These are phyloP conservation scores for Chrysogorgia sp. DNA, from an alignment of 92 coral and sea anemone genomes.

Conservation along the genomic window DNA sequence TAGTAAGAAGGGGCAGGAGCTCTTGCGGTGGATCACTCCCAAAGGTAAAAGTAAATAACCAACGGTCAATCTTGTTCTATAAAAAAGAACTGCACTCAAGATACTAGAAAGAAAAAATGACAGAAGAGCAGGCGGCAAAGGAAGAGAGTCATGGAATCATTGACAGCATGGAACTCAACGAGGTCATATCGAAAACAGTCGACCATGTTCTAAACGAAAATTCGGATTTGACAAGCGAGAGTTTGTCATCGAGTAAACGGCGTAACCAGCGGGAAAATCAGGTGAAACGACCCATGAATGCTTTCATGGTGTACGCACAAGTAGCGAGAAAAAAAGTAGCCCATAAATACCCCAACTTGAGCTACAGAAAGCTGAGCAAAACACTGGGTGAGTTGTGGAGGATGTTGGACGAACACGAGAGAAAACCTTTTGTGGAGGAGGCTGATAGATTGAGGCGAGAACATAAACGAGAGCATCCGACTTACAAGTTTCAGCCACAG, in stretches of 20 bases:
- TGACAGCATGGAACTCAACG: slow-evolving; percentile 56
- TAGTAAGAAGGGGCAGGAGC: neutral
- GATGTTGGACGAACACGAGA: slow-evolving; percentile 83
- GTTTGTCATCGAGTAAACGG: slow-evolving; percentile 86
- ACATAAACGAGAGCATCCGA: slow-evolving; percentile 90
- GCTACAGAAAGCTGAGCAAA: slow-evolving; percentile 92
- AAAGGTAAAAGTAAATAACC: too few relatives aligned
- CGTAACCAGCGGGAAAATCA: slow-evolving; percentile 88
- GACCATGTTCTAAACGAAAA: slow-evolving; percentile 93
- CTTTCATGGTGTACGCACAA: slow-evolving; percentile 99
- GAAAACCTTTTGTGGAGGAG: slow-evolving; percentile 92
- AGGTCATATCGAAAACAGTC: slow-evolving; percentile 90
- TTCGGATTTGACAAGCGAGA: slow-evolving; percentile 83
- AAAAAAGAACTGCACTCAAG: too few relatives aligned
- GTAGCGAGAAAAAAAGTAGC: slow-evolving; percentile 90
- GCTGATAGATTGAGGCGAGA: slow-evolving; percentile 87
- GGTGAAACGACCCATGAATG: slow-evolving; percentile 96
- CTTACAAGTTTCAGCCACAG: slow-evolving; percentile 84
- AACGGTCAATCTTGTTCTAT: too few relatives aligned
- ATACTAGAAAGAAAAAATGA: neutral
- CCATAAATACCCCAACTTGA: slow-evolving; percentile 89
- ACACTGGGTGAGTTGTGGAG: slow-evolving; percentile 93
- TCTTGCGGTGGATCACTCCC: too few relatives aligned
- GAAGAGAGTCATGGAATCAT: neutral
- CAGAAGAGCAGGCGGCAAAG: neutral